Evolutionary conservation across 2,888 invertebrate species (phyloP), one percentile per base, ranked within the genome.

Genomic region (Phyto melanocephala): DNA sequence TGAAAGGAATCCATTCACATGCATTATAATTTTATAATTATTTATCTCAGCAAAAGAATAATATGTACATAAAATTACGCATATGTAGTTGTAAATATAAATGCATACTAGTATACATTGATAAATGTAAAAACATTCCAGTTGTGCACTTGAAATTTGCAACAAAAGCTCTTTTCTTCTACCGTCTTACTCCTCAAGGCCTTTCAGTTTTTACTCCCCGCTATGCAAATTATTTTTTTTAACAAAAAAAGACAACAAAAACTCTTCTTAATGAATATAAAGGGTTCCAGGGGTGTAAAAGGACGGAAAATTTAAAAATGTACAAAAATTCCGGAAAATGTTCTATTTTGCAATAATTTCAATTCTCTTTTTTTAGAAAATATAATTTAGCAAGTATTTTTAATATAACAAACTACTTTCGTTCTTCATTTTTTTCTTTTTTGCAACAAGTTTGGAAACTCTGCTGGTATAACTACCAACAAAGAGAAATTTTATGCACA

Each of bases 91-190:
- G 28, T 5, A 28, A 5, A 28, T 28, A 28, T 28, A 28, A 28
- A 28, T 28, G 28, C 28, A 28, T 28, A 28, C 28, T 28, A 5
- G 3, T 17, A 42, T 62, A 22, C 11, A 63, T 63, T 78, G 54
- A 47, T 71, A 65, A 75, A 63, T 47, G 22, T 10, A 22, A 28
- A 28, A 28, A 28, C n/a, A 58, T 33, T 42, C 58, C 71, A 79
- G 71, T 52, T 72, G 33, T 72, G 65, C 78, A 72, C 71, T 79
- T 79, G 78, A 79, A 79, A 65, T 42, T 67, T 79, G 78, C 65
- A 79, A 79, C 78, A 79, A 79, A 79, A 79, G 78, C 65, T 47
- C 33, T 72, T 71, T 72, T 42, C 11, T 37, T n/a, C n/a, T 33
- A 17, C 2, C 6, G 15, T 20, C 15, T 22, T 35, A 15, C 22